Base-by-base conservation (phyloP, 2,797 vertebrate genomes). In the Bovichtus diacanthus region DNA sequence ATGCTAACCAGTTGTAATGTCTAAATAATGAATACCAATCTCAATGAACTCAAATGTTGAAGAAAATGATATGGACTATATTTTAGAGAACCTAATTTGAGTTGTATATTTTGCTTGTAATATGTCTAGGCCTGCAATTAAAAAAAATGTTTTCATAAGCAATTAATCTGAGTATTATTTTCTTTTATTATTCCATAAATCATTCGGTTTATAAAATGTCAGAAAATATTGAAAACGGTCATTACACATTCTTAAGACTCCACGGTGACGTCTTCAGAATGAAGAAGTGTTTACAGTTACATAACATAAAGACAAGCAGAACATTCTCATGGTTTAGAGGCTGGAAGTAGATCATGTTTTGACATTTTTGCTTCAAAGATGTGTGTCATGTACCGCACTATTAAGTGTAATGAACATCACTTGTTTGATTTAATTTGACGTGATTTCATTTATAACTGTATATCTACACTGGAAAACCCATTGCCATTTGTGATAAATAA, bases 1-100 rank as follows among this genome's bases (percentile, higher is more conserved):
- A 16, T 23, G 46, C 31, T 59, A 25, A 44, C 59, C 41, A 39
- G 60, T 13, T 69, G 31, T 59, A 1, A 23, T 61, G 44, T 49
- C 9, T 58, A 9, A 79, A 66, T 77, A 56, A 56, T 77, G 29
- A 11, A 71, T 34, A 15, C 1, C 9, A 59, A 54, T 60, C 49
- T 31, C 4, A 13, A 19, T 67, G 2, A 9, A 74, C 25, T 55
- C 2, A 60, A 63, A 67, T 61, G 47, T 27, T 58, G 2, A 56
- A 44, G 9, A 51, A 53, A 63, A 38, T 54, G 9, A 39, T 3
- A 16, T 3, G 2, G 0, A 18, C n/a, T 4, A n/a, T 59, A 18
- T 66, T 38, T 23, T 16, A 65, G 3, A 38, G 34, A 31, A 31
- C 21, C 12, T 47, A 12, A n/a, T 66, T 27, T 51, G 18, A 59